Evolutionary conservation across 2,797 vertebrate species (phyloP).

Genomic region (Percopsis omiscomaycus): DNA sequence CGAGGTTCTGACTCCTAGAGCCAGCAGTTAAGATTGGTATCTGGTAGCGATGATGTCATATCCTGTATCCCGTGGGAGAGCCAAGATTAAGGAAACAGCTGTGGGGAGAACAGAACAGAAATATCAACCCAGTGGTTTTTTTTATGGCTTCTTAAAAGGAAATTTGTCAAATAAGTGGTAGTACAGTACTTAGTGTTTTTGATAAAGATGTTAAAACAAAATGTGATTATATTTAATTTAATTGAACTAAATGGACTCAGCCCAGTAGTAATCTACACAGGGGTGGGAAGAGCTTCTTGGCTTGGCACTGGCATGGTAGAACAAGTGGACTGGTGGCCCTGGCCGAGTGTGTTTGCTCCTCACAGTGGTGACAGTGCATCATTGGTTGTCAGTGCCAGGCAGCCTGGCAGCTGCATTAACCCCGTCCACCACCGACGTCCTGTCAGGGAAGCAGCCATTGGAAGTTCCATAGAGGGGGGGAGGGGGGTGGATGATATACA

Average conservation of each 20-base stretch:
- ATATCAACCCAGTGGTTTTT: neutral
- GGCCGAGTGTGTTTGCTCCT: constrained; percentile 29
- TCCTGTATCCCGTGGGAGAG: constrained; percentile 34
- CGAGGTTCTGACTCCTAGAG: constrained; percentile 13
- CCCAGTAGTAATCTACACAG: constrained; percentile 12
- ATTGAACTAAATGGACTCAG: constrained; percentile 27
- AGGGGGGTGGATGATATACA: constrained; percentile 21
- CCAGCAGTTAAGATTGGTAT: constrained; percentile 19
- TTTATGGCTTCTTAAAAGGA: neutral
- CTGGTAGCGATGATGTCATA: constrained; percentile 39
- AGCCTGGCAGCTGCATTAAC: constrained; percentile 25
- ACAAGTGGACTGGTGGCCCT: constrained; percentile 19
- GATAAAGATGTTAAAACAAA: neutral
- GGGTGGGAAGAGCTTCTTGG: constrained; percentile 39
- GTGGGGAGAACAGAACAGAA: constrained; percentile 17
- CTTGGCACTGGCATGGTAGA: constrained; percentile 35
- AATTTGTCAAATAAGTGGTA: neutral
- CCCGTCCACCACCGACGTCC: constrained; percentile 36
- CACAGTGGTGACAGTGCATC: constrained; percentile 15
- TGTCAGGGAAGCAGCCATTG: constrained; percentile 40
- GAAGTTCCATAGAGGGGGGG: constrained; percentile 38
- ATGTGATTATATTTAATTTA: constrained; percentile 10
- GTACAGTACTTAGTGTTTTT: too few relatives aligned
- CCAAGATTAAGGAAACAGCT: constrained; percentile 26
- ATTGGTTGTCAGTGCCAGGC: constrained; percentile 12